phyloP scores from a whole-genome alignment of 2,797 vertebrate species.

The Sparidentex hasta region DNA sequence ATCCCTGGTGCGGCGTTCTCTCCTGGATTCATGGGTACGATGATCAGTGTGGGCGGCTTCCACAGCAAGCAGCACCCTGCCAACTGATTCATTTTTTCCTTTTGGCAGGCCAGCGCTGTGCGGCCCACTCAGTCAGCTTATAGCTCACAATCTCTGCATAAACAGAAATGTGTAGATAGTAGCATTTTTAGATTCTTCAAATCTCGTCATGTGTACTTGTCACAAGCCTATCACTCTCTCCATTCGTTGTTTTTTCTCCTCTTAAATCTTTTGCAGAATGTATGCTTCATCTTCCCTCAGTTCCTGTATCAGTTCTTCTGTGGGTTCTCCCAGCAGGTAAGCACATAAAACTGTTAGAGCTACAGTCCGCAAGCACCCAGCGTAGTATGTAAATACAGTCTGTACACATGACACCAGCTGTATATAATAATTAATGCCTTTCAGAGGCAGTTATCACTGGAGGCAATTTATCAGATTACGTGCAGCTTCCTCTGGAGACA shows the following conservation, averaged over 20 bases:
- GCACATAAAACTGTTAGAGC: slow-evolving; percentile 38
- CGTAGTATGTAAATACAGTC: neutral
- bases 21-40: slow-evolving; percentile 66
- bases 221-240: slow-evolving; percentile 61
- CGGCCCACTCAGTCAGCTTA: slow-evolving; percentile 76
- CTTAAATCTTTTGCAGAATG: slow-evolving; percentile 89
- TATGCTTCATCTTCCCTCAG: slow-evolving; percentile 99
- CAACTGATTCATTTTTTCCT: slow-evolving; percentile 68
- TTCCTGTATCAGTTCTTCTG: slow-evolving; percentile 99
- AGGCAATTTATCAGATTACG: too few relatives aligned
- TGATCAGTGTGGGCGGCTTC: slow-evolving; percentile 76
- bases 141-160: slow-evolving; percentile 60
- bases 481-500: too few relatives aligned
- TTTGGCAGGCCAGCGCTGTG: slow-evolving; percentile 66
- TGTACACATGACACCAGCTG: neutral
- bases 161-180: slow-evolving; percentile 72
- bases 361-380: neutral
- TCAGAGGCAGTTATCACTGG: too few relatives aligned
- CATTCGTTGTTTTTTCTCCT: slow-evolving; percentile 13
- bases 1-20: slow-evolving; percentile 64
- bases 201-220: slow-evolving; percentile 54
- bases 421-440: neutral
- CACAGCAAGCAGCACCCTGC: slow-evolving; percentile 61
- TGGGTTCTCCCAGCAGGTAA: slow-evolving; percentile 99
- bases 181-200: slow-evolving; percentile 69